Evolutionary conservation across 2,113 vertebrate species (phyloP).

Genomic region (Genyomyrus donnyi): DNA sequence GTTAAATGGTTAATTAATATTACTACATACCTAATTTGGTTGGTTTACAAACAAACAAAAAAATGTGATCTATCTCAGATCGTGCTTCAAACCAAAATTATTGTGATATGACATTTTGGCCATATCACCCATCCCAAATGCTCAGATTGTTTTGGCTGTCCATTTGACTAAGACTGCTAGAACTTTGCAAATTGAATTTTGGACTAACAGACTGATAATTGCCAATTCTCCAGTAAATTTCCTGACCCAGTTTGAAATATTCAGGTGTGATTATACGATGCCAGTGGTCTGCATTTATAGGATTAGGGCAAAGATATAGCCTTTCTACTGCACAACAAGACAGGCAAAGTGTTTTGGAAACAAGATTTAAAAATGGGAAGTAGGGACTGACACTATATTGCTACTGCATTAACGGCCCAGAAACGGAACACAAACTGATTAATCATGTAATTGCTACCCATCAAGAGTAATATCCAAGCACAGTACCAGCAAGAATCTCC

Average conservation of each 20-base stretch:
- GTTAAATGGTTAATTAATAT: not conserved
- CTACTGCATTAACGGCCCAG: not conserved
- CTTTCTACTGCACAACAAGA: not conserved
- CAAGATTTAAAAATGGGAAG: not conserved
- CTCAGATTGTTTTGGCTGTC: no score
- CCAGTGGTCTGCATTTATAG: not conserved
- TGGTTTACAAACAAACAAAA: not conserved
- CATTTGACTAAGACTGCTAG: not conserved
- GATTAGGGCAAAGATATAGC: not conserved
- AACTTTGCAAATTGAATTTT: not conserved
- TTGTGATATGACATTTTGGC: not conserved
- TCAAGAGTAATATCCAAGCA: not conserved
- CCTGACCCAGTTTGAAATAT: not conserved
- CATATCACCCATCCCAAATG: not conserved
- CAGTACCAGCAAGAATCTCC: not conserved
- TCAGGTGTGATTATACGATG: not conserved
- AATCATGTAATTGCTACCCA: not conserved
- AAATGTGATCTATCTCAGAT: not conserved
- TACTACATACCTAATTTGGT: not conserved
- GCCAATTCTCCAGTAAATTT: not conserved
- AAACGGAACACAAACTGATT: not conserved
- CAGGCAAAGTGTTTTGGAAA: constrained; percentile 9
- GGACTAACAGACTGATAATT: not conserved
- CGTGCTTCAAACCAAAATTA: not conserved
- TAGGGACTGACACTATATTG: not conserved